These are phyloP conservation scores for Pterocles burchelli DNA, from an alignment of 2,113 vertebrate genomes.

Conservation along the genomic window DNA sequence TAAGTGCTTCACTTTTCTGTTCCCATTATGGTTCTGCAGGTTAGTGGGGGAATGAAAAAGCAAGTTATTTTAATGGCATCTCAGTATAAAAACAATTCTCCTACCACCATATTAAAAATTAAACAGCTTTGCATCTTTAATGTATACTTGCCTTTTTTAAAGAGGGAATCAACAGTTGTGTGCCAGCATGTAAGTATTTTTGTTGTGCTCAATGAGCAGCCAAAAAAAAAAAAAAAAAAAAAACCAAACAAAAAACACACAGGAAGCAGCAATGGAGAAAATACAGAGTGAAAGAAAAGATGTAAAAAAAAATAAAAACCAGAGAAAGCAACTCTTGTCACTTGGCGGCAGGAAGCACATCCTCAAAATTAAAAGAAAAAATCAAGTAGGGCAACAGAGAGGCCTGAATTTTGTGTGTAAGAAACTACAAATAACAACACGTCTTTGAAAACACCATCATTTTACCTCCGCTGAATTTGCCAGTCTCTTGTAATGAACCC, in stretches of 20 bases:
- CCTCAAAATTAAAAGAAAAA: slow-evolving; percentile 11
- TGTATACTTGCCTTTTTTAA: slow-evolving; percentile 6
- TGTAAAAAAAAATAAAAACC: not conserved
- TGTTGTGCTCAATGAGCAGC: not conserved
- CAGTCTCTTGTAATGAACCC: not conserved
- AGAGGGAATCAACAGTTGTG: not conserved
- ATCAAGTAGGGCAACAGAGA: not conserved
- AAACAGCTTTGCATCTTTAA: slow-evolving; percentile 53
- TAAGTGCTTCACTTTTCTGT: not conserved
- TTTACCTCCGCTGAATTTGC: not conserved
- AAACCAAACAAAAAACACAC: not conserved
- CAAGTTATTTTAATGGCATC: slow-evolving; percentile 13
- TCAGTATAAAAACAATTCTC: slow-evolving; percentile 1
- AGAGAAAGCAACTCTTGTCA: not conserved
- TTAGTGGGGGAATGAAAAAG: slow-evolving; percentile 1
- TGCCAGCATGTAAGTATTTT: not conserved
- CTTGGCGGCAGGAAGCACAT: not conserved
- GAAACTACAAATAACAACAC: not conserved
- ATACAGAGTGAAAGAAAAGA: not conserved
- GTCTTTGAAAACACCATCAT: not conserved
- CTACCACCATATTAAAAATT: slow-evolving; percentile 38
- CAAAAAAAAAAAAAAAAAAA: not conserved
- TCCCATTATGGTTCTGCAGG: not conserved
- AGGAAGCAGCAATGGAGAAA: not conserved
- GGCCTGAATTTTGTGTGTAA: not conserved